Evolutionary conservation across 2,113 vertebrate species (phyloP).

Genomic region (Cyprinus carpio): DNA sequence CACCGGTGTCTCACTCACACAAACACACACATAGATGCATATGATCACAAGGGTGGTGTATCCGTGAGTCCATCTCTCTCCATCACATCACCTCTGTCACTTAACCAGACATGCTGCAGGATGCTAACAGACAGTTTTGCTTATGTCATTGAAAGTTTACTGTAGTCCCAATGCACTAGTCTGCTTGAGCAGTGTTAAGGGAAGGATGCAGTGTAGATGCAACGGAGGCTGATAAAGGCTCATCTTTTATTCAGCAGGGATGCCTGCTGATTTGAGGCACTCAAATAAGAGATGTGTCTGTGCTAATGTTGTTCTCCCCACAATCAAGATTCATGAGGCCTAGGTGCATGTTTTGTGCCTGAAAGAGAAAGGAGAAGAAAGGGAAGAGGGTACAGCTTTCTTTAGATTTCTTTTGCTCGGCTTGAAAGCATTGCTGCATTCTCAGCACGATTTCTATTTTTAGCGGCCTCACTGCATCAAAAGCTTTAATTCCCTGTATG

Average conservation of each 20-base stretch:
- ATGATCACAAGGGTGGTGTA: not conserved
- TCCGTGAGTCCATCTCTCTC: not conserved
- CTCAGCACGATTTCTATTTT: conserved; percentile 41
- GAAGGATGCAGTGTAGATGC: conserved; percentile 33
- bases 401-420: conserved; percentile 19
- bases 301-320: conserved; percentile 47
- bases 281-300: conserved; percentile 35
- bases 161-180: not conserved
- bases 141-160: conserved; percentile 35
- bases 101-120: not conserved
- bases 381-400: not conserved
- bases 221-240: conserved; percentile 40
- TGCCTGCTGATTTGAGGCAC: conserved; percentile 49
- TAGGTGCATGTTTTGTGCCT: not conserved
- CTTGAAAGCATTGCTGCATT: conserved; percentile 15
- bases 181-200: conserved; percentile 27
- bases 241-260: conserved; percentile 56
- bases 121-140: conserved; percentile 29
- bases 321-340: conserved; percentile 34
- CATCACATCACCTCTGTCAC: not conserved
- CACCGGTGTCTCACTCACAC: not conserved
- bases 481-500: conserved; percentile 41
- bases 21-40: not conserved
- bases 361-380: not conserved
- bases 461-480: conserved; percentile 23